A percentile compares a stretch with the other conserved stretches of the same genome.
These are phyloP conservation scores for Sinotaia quadrata DNA, from an alignment of 2,888 invertebrate species.

Conservation along the genomic window DNA sequence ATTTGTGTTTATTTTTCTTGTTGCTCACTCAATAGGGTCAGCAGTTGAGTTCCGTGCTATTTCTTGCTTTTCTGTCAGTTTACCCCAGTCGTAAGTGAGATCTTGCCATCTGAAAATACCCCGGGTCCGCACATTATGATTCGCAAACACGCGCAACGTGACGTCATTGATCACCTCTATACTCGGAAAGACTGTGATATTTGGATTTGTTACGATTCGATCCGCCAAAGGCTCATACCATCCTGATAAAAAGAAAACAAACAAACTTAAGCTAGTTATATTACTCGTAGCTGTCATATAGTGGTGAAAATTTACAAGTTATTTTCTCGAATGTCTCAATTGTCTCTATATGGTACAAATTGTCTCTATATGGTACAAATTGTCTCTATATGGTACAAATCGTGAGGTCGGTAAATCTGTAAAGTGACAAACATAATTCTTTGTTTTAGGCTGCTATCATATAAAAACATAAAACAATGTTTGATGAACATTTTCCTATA, in stretches of 20 bases:
- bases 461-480: no score
- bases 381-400: no score
- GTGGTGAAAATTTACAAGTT: neutral
- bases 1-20: no score
- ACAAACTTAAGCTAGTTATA: neutral
- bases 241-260: no score
- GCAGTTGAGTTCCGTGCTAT: neutral
- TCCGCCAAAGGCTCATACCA: constrained; percentile 38
- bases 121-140: constrained; percentile 19
- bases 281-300: neutral
- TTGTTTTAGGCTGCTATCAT: no score
- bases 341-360: no score
- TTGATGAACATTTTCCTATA: no score
- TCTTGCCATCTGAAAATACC: constrained; percentile 29
- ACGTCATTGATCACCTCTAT: constrained; percentile 34
- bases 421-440: no score
- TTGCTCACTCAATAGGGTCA: constrained; percentile 24
- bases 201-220: constrained; percentile 27
- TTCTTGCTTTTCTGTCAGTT: neutral
- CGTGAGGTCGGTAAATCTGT: no score
- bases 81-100: constrained; percentile 22
- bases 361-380: no score
- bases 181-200: constrained; percentile 33
- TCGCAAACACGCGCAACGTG: constrained; percentile 4
- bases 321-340: neutral